phyloP scores from a whole-genome alignment of 2,888 invertebrate species.

The Lithophane socia region DNA sequence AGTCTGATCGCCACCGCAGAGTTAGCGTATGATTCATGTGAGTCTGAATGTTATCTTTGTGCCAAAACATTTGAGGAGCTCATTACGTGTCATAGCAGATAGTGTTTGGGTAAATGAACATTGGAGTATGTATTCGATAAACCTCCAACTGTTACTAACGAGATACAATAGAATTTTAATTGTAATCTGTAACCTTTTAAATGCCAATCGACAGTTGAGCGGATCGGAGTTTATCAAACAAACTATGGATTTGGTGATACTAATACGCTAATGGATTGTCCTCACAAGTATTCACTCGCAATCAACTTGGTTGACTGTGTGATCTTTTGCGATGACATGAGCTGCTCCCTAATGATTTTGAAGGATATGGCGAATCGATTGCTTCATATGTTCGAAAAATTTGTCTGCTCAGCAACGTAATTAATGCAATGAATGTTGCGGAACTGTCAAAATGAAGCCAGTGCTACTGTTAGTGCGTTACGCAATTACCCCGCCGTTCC shows the following conservation, averaged over 20 bases:
- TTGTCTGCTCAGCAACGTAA: too few species aligned
- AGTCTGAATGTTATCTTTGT: conserved; percentile 45
- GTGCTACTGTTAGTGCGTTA: background rate
- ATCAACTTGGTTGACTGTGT: background rate
- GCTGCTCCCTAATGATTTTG: background rate
- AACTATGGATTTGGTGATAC: background rate
- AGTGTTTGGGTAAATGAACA: too few species aligned
- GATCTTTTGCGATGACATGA: background rate
- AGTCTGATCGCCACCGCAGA: conserved; percentile 65
- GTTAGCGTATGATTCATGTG: conserved; percentile 74
- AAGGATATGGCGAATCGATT: background rate
- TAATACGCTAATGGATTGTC: background rate
- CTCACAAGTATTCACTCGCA: background rate
- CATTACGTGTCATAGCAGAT: conserved; percentile 52
- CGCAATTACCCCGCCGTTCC: background rate
- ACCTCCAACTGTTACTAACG: too few species aligned
- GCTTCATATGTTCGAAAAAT: too few species aligned
- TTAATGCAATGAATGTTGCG: background rate
- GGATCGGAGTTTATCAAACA: too few species aligned
- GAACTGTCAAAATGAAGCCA: background rate
- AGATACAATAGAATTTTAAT: too few species aligned
- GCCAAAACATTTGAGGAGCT: conserved; percentile 22
- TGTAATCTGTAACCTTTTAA: too few species aligned
- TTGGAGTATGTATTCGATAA: too few species aligned
- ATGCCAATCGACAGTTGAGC: too few species aligned